Evolutionary conservation across 1,140 invertebrate species (phyloP), one percentile per base, ranked within the genome.

Genomic region (Conus ventricosus): DNA sequence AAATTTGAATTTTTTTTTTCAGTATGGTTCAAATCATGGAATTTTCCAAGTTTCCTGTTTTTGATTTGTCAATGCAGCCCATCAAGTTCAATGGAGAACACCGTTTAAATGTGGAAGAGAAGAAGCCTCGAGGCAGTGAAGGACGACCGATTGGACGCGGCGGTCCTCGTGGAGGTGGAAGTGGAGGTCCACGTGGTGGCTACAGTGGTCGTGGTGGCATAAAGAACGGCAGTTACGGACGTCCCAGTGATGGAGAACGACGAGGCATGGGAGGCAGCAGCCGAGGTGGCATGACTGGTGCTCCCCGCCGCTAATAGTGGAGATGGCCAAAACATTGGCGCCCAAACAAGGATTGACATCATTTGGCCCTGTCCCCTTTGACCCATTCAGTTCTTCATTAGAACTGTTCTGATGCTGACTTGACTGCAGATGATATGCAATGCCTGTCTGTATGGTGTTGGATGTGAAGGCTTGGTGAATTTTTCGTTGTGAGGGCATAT

Each of bases 31-130:
- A 39, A 39, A 39, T 39, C 39, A 39, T 39, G 39, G 39, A 39
- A 39, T 39, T 39, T 39, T 39, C 39, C 39, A 39, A 0, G 39
- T 39, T 39, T 39, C 39, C 39, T 39, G 39, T 39, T 15, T 60
- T 71, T 71, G 13, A 6, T 71, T n/a, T 71, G 67, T 71, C 67
- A 11, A 95, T 96, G 54, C 94, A 98, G 97, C 97, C 97, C 27
- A 97, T 98, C 82, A 97, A 96, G 94, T 98, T 97, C 91, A 97
- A 97, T 93, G 96, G 96, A 13, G 67, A 71, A 55, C 97, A 97
- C 92, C 97, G 97, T 93, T 95, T 99, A 84, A 99, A 99, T 95
- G 97, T 99, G 54, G 98, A 99, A 95, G 97, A 98, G 95, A 99
- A 99, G 96, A 97, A 97, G 85, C 92, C 93, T 15, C 81, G 93